A percentile compares a stretch with the other conserved stretches of the same genome.
These are phyloP conservation scores for Drosophila fuyamai DNA, from an alignment of 1,140 invertebrate species.

Conservation along the genomic window DNA sequence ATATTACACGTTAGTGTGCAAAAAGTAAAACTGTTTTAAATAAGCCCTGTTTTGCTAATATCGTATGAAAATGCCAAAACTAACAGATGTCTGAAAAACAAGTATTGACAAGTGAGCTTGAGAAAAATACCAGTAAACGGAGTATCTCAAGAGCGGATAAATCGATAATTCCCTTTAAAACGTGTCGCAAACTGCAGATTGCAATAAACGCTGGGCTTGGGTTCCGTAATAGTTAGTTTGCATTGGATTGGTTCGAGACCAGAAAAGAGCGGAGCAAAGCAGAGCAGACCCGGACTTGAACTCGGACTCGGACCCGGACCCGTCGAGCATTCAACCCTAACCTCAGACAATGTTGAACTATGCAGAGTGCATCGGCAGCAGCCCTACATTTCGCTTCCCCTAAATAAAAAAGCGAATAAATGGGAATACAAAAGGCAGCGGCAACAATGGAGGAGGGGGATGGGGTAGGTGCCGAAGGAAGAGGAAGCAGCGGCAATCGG, in stretches of 20 bases:
- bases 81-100: too few relatives aligned
- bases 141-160: neutral
- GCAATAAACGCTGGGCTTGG: conserved; percentile 15
- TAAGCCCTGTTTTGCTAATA: too few relatives aligned
- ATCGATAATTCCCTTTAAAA: conserved; percentile 1
- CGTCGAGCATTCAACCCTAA: conserved; percentile 79
- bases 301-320: conserved; percentile 1
- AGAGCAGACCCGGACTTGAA: neutral
- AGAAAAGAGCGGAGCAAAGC: conserved; percentile 21
- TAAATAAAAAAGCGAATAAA: conserved; percentile 20
- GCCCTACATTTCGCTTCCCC: conserved; percentile 49
- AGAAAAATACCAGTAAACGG: too few relatives aligned
- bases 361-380: conserved; percentile 29
- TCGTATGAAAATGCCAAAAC: too few relatives aligned
- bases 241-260: conserved; percentile 9
- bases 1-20: too few relatives aligned
- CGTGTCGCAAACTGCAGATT: conserved; percentile 9
- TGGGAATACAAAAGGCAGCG: conserved; percentile 27
- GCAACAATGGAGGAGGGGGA: conserved; percentile 17
- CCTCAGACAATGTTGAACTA: conserved; percentile 78
- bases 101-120: too few relatives aligned
- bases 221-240: conserved; percentile 12
- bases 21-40: too few relatives aligned
- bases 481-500: conserved; percentile 25
- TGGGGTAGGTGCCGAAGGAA: neutral